Evolutionary conservation across 2,888 invertebrate genomes (phyloP).

Genomic region (Aporophyla nigra): DNA sequence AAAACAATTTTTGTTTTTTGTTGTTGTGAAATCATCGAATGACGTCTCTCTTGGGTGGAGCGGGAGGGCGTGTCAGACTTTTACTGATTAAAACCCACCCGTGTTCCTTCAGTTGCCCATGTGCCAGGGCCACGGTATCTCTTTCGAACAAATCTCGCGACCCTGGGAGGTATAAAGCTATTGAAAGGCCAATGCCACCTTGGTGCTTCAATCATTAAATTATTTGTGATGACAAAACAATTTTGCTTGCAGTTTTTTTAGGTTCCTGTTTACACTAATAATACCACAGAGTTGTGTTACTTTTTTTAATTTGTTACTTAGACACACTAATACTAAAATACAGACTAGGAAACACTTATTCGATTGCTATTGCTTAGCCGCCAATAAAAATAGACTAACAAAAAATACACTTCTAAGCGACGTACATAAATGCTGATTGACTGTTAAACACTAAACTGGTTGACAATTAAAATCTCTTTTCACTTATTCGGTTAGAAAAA

Average conservation of each 20-base stretch:
- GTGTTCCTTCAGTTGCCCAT: no score
- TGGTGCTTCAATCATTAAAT: constrained; percentile 10
- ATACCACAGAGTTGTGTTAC: constrained; percentile 40
- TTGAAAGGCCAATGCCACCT: constrained; percentile 5
- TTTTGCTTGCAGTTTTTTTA: constrained; percentile 1
- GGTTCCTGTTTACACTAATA: constrained; percentile 18
- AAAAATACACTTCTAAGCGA: constrained; percentile 33
- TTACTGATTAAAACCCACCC: no score
- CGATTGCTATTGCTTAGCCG: constrained; percentile 54
- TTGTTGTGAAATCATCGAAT: no score
- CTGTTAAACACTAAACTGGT: constrained; percentile 46
- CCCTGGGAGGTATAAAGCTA: background rate
- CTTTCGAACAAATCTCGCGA: no score
- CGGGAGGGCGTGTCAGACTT: no score
- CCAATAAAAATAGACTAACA: constrained; percentile 52
- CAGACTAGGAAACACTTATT: constrained; percentile 74
- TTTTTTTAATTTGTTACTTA: constrained; percentile 63
- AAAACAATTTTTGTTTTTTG: background rate
- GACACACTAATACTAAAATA: constrained; percentile 56
- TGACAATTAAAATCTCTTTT: constrained; percentile 16
- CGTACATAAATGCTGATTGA: constrained; percentile 56
- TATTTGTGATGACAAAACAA: constrained; percentile 24
- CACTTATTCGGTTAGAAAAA: constrained; percentile 10
- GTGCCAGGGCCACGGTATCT: no score
- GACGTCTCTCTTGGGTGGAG: no score